These are phyloP conservation scores for Spea hammondii DNA, from an alignment of 2,797 vertebrate species.

Conservation along the genomic window DNA sequence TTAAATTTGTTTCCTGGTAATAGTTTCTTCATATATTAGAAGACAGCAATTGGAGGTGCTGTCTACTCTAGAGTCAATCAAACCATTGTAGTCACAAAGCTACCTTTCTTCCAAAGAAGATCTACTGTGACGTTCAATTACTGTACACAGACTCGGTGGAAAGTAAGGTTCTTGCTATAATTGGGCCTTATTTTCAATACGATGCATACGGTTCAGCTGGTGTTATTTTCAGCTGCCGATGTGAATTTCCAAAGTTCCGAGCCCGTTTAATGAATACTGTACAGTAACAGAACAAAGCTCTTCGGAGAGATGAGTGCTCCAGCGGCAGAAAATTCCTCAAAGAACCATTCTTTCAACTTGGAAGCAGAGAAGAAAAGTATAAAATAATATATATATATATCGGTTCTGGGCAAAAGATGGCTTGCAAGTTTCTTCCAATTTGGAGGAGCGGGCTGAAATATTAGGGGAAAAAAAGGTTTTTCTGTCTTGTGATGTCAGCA, in stretches of 20 bases:
- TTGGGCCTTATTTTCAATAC: constrained; percentile 24
- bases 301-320: background rate
- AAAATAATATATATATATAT: too few species aligned
- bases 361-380: too few species aligned
- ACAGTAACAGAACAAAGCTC: constrained; percentile 3
- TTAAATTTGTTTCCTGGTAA: constrained; percentile 8
- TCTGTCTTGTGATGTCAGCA: too few species aligned
- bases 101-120: constrained; percentile 5
- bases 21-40: constrained; percentile 32
- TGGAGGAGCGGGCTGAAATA: too few species aligned
- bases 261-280: constrained; percentile 21
- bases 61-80: constrained; percentile 39
- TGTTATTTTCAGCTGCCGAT: constrained; percentile 13
- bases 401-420: too few species aligned
- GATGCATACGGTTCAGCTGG: background rate
- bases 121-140: constrained; percentile 20
- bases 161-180: constrained; percentile 8
- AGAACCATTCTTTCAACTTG: too few species aligned
- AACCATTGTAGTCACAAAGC: background rate
- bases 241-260: constrained; percentile 2
- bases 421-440: too few species aligned
- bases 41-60: background rate
- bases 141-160: background rate
- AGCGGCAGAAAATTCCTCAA: too few species aligned
- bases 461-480: too few species aligned